Evolutionary conservation across 2,113 vertebrate species (phyloP).

Genomic region (Hemicordylus capensis): DNA sequence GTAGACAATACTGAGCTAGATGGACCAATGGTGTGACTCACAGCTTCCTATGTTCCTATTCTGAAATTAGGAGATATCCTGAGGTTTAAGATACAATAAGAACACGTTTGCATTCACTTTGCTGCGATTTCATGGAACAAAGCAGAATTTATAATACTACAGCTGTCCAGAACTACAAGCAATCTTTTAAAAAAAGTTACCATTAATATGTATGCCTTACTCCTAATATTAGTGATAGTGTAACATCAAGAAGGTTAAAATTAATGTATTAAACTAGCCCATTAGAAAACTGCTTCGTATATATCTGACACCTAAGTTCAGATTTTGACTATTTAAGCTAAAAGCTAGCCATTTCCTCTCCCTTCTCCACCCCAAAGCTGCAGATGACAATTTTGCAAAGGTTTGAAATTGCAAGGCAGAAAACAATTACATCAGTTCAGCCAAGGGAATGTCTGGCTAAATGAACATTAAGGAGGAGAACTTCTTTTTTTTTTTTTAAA

Average conservation of each 20-base stretch:
- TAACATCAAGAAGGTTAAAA: neutral
- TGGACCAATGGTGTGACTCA: too few relatives aligned
- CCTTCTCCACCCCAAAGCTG: neutral
- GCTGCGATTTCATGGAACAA: neutral
- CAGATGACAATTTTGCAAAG: neutral
- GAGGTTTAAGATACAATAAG: neutral
- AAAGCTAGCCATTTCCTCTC: neutral
- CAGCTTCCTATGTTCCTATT: too few relatives aligned
- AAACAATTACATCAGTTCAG: conserved; percentile 3
- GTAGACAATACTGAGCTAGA: too few relatives aligned
- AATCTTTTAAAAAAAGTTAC: neutral
- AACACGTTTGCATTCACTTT: neutral
- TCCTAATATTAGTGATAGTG: neutral
- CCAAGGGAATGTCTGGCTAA: conserved; percentile 1
- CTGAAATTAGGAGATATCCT: neutral
- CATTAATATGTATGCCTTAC: neutral
- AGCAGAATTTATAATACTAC: neutral
- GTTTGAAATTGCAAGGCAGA: neutral
- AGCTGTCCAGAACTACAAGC: neutral
- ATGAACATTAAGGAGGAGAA: conserved; percentile 1
- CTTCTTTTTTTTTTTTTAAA: neutral
- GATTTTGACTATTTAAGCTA: neutral
- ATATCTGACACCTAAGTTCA: neutral
- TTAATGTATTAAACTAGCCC: neutral
- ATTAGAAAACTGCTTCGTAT: neutral